phyloP scores from a whole-genome alignment of 2,113 vertebrate species.

The Halichoeres trimaculatus region DNA sequence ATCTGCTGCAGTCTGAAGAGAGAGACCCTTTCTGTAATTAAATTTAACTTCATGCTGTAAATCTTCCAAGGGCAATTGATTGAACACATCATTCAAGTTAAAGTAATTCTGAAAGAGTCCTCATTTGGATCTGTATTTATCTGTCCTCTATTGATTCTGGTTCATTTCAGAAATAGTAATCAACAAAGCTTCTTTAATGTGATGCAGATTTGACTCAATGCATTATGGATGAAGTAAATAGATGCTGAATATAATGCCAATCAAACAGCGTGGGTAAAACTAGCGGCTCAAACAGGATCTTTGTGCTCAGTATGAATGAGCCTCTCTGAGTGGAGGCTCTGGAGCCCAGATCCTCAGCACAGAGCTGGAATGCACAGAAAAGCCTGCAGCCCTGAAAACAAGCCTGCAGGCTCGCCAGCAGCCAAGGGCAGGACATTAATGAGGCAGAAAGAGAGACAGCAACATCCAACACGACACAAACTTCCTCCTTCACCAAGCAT shows the following conservation, averaged over 20 bases:
- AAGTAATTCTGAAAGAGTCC: background rate
- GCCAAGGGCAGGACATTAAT: conserved; percentile 34
- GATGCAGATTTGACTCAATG: conserved; percentile 31
- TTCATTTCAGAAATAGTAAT: conserved; percentile 20
- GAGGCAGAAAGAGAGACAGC: conserved; percentile 9
- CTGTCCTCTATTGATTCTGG: conserved; percentile 21
- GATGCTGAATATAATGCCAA: conserved; percentile 58
- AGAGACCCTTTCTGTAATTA: background rate
- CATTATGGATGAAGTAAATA: conserved; percentile 70
- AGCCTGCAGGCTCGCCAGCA: conserved; percentile 7
- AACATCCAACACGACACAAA: conserved; percentile 11
- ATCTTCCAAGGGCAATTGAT: conserved; percentile 4
- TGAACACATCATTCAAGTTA: conserved; percentile 5
- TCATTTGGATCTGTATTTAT: conserved; percentile 14
- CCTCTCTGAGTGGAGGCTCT: conserved; percentile 55
- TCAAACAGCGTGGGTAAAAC: conserved; percentile 62
- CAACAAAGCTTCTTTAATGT: conserved; percentile 45
- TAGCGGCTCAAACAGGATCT: conserved; percentile 62
- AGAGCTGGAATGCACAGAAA: conserved; percentile 63
- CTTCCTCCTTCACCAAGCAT: conserved; percentile 36
- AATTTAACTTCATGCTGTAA: background rate
- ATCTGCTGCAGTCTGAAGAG: background rate
- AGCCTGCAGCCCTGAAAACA: conserved; percentile 36
- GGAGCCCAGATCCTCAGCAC: conserved; percentile 58
- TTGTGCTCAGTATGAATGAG: conserved; percentile 77